Conservation (phyloP, 1,140 invertebrate genomes). For the Spodoptera litura region DNA sequence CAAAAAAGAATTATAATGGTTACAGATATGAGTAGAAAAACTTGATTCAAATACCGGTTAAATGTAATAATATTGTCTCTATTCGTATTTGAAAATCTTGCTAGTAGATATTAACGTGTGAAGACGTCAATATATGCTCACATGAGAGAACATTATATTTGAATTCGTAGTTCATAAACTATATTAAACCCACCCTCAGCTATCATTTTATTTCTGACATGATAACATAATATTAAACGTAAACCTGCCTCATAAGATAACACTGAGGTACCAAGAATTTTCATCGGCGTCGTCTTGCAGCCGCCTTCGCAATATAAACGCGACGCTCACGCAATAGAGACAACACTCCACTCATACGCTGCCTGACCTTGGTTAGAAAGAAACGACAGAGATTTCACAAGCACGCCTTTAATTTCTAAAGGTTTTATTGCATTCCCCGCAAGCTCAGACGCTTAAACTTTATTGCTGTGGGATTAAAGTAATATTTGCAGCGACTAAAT, state of each 20-base stretch:
- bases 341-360: conserved; percentile 62
- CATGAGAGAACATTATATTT: conserved; percentile 34
- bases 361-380: conserved; percentile 78
- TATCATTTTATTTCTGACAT: conserved; percentile 55
- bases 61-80: not conserved
- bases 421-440: conserved; percentile 85
- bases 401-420: conserved; percentile 81
- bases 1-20: not conserved
- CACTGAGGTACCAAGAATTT: conserved; percentile 82
- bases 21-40: no score
- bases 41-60: no score
- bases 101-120: conserved; percentile 5
- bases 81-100: not conserved
- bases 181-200: conserved; percentile 49
- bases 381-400: conserved; percentile 75
- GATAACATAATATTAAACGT: conserved; percentile 79
- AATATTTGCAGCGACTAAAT: conserved; percentile 84
- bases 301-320: conserved; percentile 80
- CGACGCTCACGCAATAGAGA: conserved; percentile 78
- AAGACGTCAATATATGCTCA: conserved; percentile 12
- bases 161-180: conserved; percentile 51
- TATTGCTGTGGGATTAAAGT: conserved; percentile 85
- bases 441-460: conserved; percentile 85
- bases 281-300: conserved; percentile 78
- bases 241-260: conserved; percentile 80